Conservation (phyloP, 2,113 vertebrate species). For the Symphodus melops region DNA sequence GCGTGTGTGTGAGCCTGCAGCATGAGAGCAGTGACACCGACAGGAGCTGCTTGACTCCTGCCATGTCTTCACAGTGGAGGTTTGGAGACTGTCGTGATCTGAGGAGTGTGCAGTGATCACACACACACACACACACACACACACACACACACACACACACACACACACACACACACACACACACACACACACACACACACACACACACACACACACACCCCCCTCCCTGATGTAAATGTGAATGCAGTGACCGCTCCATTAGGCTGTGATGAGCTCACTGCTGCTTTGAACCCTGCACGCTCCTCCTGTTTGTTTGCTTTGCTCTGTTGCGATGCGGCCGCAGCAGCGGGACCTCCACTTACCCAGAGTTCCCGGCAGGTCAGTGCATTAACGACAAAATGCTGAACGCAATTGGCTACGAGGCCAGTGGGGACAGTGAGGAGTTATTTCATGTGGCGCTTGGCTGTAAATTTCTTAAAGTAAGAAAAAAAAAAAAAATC, state of each 20-base stretch:
- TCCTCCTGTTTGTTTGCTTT: conserved; percentile 56
- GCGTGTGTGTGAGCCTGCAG: conserved; percentile 13
- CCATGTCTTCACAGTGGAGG: conserved; percentile 55
- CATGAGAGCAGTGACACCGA: conserved; percentile 21
- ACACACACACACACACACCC: conserved; percentile 17
- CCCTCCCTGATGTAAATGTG: conserved; percentile 56
- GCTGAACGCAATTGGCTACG: conserved; percentile 31
- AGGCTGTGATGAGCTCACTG: conserved; percentile 41
- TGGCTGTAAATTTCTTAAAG: conserved; percentile 24
- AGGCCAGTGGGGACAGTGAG: conserved; percentile 30
- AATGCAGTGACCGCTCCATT: conserved; percentile 60
- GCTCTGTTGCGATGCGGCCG: conserved; percentile 47
- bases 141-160: conserved; percentile 14
- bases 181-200: conserved; percentile 30
- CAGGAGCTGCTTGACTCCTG: conserved; percentile 56
- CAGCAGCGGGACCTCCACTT: conserved; percentile 56
- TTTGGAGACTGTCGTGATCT: conserved; percentile 40
- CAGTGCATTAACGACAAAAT: conserved; percentile 56
- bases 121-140: conserved; percentile 14
- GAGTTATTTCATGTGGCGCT: conserved; percentile 46
- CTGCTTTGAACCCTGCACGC: conserved; percentile 41
- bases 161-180: conserved; percentile 21
- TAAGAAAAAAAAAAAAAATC: too few species aligned
- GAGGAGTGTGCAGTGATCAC: conserved; percentile 48
- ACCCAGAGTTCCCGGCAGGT: conserved; percentile 51